Evolutionary conservation across 2,113 vertebrate genomes (phyloP).

Genomic region (Chiloscyllium plagiosum): DNA sequence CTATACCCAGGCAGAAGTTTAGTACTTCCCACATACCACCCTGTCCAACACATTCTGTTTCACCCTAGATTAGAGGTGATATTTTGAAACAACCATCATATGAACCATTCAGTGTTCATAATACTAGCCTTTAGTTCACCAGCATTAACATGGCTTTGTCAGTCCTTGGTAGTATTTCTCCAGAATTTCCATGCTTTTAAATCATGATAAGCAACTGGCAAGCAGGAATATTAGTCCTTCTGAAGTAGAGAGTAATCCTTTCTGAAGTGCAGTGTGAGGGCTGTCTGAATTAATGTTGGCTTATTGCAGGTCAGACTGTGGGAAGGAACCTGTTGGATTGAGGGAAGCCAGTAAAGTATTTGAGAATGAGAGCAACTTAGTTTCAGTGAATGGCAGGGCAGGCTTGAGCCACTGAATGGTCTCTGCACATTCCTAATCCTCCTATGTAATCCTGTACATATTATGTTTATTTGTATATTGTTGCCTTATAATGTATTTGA

Average conservation of each 20-base stretch:
- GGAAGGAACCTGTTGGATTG: not conserved
- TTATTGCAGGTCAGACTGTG: not conserved
- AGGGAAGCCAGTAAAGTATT: not conserved
- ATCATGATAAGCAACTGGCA: not conserved
- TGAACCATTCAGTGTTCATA: no score
- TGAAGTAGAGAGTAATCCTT: not conserved
- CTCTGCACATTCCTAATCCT: not conserved
- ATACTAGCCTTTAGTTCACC: not conserved
- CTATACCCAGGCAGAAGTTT: no score
- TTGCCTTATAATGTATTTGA: not conserved
- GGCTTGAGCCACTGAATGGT: not conserved
- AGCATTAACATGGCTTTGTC: not conserved
- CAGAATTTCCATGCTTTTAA: not conserved
- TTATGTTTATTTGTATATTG: not conserved
- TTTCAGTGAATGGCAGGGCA: not conserved
- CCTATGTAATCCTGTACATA: no score
- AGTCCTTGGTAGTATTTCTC: not conserved
- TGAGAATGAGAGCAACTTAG: not conserved
- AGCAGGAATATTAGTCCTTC: not conserved
- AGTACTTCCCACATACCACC: no score
- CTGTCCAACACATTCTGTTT: no score
- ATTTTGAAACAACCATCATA: no score
- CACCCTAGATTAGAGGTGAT: no score
- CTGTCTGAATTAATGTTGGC: no score
- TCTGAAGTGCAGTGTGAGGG: not conserved